These are phyloP conservation scores for Hydroisotoma schaefferi DNA, from an alignment of 2,888 invertebrate species.

Conservation along the genomic window DNA sequence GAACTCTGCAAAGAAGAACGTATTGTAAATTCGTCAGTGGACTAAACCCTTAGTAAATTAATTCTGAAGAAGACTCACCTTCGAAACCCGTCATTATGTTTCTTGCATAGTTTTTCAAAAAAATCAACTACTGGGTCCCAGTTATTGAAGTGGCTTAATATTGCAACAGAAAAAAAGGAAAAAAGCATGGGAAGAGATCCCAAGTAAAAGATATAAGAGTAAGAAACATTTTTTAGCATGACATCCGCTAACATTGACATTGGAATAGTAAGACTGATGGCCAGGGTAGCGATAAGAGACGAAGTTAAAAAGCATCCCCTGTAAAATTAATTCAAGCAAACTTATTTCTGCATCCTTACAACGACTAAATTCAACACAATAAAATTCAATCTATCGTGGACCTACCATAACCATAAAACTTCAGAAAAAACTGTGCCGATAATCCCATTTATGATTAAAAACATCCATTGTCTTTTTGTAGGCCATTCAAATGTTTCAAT, in stretches of 20 bases:
- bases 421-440: slow-evolving; percentile 88
- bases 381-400: slow-evolving; percentile 20
- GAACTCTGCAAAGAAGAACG: slow-evolving; percentile 54
- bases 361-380: not conserved
- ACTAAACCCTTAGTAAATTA: not conserved
- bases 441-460: slow-evolving; percentile 78
- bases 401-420: slow-evolving; percentile 86
- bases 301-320: slow-evolving; percentile 95
- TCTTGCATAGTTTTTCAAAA: slow-evolving; percentile 55
- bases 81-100: not conserved
- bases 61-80: not conserved
- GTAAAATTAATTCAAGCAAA: slow-evolving; percentile 48
- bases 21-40: slow-evolving; percentile 7
- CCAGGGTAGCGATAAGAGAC: slow-evolving; percentile 78
- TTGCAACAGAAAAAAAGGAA: slow-evolving; percentile 67
- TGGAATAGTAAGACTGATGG: slow-evolving; percentile 82
- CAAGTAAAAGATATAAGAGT: slow-evolving; percentile 68
- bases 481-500: slow-evolving; percentile 85
- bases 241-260: slow-evolving; percentile 83
- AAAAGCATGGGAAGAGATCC: slow-evolving; percentile 74
- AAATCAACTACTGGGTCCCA: slow-evolving; percentile 71
- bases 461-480: slow-evolving; percentile 71
- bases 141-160: slow-evolving; percentile 72
- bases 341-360: not conserved
- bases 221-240: slow-evolving; percentile 65